Base-by-base conservation (phyloP, 2,797 vertebrate species). In the Pelochelys cantorii region DNA sequence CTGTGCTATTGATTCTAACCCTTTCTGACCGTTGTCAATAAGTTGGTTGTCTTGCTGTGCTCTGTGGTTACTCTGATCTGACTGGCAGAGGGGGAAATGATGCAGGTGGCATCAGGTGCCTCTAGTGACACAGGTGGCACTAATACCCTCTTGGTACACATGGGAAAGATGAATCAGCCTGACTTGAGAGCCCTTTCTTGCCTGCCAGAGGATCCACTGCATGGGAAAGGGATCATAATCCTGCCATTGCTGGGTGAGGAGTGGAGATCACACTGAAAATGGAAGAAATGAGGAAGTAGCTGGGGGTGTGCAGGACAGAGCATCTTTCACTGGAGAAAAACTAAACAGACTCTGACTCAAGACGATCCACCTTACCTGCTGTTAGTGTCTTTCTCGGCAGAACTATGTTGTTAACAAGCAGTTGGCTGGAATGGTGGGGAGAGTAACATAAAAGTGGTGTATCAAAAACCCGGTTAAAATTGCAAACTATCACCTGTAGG, bases 21-120 rank as follows among this genome's bases (percentile, higher is more conserved):
- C 95, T 92, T 92, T 84, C 94, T 89, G 97, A 95, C 94, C 91
- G 81, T 94, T 90, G 95, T 94, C 86, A 90, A 86, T 71, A 90
- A 89, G 84, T 92, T 87, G 78, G 4, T 59, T 85, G 85, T 80
- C 85, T 85, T 94, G 4, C 11, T 97, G 85, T 89, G 82, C 94
- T 95, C 81, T 29, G 12, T 93, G 96, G 88, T 93, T 91, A 83
- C 53, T 89, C 78, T 81, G 83, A 93, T 56, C 1, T 88, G 84
- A 90, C 92, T 85, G 87, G 80, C 86, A 91, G 90, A 55, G 65
- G 60, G 59, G 59, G 90, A 17, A 74, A 42, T 74, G 22, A 75
- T 42, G 25, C 78, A 42, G 79, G 74, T 60, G 62, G n/a, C 31
- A n/a, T 90, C 65, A 86, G 81, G 88, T 25, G n/a, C 37, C 5